Base-by-base conservation (phyloP, 1,140 invertebrate species). In the Cheumatopsyche charites region DNA sequence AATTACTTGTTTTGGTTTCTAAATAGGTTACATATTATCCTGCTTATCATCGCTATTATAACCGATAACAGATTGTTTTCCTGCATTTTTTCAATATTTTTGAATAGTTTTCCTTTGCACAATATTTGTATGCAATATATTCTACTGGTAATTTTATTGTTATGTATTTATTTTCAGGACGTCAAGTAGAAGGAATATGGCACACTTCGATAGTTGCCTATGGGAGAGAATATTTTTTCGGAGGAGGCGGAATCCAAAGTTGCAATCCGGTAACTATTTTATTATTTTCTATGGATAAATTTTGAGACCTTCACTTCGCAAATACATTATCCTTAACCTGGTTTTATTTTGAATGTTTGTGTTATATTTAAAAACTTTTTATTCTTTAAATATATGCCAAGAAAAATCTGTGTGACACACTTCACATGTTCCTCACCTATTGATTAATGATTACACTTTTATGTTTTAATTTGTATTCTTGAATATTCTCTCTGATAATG, bases 221-320 rank as follows among this genome's bases (percentile, higher is more conserved):
- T 83, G 92, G 90, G 17, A 82, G 88, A 63, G 95, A 97, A 84
- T 95, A 92, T 81, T 97, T 93, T 83, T 98, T 93, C 80, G 93
- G 94, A 6, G 86, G 86, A 7, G 82, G 79, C 43, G 95, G 95
- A 41, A 91, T 98, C 73, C 87, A 89, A 77, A 89, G 86, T 74
- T 91, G 91, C 78, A 82, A 86, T 76, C 94, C 94, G 71, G 94
- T 94, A 86, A 88, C 89, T 90, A 55, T 13, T n/a, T 67, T 15
- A 63, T 62, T 29, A 6, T 29, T 26, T 25, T 62, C 55, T 25
- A 25, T 58, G 23, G 0, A 58, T 23, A 25, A 21, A 47, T 47
- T 47, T n/a, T n/a, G 13, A 47, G 19, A 58, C 21, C 21, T 58
- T 36, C 29, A 36, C 9, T 9, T 36, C 9, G n/a, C 9, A 36